Conservation (phyloP, 2,888 invertebrate genomes). For the Gerris lacustris region DNA sequence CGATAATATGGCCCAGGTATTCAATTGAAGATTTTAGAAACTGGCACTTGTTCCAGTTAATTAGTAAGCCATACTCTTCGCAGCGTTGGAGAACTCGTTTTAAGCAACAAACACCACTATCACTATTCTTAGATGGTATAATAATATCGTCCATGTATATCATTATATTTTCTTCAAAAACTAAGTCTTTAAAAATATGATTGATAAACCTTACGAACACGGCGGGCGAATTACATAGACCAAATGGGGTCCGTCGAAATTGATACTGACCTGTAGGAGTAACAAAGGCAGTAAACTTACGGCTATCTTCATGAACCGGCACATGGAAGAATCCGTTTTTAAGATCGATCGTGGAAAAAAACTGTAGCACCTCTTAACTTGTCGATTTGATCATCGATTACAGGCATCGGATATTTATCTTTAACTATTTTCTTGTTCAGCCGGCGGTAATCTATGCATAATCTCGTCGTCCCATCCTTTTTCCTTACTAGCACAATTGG, state of each 20-base stretch:
- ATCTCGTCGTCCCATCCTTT: no score
- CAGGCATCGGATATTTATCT: no score
- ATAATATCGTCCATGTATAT: not conserved
- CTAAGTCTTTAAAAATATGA: not conserved
- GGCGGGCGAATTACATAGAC: no score
- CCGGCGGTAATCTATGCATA: no score
- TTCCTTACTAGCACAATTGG: no score
- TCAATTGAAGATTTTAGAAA: not conserved
- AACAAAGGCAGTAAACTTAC: slow-evolving; percentile 36
- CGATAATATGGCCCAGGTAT: not conserved
- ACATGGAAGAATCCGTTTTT: slow-evolving; percentile 35
- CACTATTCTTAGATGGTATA: not conserved
- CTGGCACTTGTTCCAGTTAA: not conserved
- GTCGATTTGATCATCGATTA: no score
- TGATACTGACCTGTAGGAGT: slow-evolving; percentile 34
- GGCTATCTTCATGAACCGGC: slow-evolving; percentile 28
- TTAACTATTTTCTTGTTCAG: no score
- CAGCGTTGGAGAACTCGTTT: not conserved
- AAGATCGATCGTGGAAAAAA: slow-evolving; percentile 32
- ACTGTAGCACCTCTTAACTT: slow-evolving; percentile 24
- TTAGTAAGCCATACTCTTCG: not conserved
- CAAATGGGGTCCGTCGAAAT: no score
- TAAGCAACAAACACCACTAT: not conserved
- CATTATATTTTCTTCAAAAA: not conserved
- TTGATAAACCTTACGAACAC: not conserved